A percentile compares a stretch with the other conserved stretches of the same genome.
Conservation (phyloP, 1,140 invertebrate genomes). For the Parapsyche elsis region DNA sequence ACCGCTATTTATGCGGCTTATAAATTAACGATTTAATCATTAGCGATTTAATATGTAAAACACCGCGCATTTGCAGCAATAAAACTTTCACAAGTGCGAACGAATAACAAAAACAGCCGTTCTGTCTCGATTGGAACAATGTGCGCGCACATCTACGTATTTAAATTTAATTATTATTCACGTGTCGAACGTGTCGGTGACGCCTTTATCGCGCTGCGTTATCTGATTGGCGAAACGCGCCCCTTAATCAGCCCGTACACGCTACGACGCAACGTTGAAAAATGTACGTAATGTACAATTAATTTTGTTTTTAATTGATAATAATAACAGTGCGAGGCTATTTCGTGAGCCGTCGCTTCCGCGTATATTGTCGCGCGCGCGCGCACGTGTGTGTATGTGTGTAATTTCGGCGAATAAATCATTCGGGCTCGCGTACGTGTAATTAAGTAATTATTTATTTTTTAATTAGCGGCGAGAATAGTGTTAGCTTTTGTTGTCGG, state of each 20-base stretch:
- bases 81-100: background rate
- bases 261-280: background rate
- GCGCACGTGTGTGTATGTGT: background rate
- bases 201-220: background rate
- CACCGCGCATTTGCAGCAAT: background rate
- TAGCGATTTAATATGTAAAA: background rate
- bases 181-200: slow-evolving; percentile 19
- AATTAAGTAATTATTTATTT: slow-evolving; percentile 31
- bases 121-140: too few species aligned
- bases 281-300: background rate
- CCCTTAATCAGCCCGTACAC: background rate
- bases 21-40: background rate
- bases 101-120: background rate
- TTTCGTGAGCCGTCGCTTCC: background rate
- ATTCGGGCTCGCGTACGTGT: background rate
- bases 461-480: slow-evolving; percentile 22
- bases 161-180: slow-evolving; percentile 4
- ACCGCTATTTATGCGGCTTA: background rate
- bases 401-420: slow-evolving; percentile 18
- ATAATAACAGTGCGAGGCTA: background rate
- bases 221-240: background rate
- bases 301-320: background rate
- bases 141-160: background rate
- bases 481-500: background rate
- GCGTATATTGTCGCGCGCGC: background rate